Base-by-base conservation (phyloP, 2,113 vertebrate species). In the Myrmecophaga tridactyla region DNA sequence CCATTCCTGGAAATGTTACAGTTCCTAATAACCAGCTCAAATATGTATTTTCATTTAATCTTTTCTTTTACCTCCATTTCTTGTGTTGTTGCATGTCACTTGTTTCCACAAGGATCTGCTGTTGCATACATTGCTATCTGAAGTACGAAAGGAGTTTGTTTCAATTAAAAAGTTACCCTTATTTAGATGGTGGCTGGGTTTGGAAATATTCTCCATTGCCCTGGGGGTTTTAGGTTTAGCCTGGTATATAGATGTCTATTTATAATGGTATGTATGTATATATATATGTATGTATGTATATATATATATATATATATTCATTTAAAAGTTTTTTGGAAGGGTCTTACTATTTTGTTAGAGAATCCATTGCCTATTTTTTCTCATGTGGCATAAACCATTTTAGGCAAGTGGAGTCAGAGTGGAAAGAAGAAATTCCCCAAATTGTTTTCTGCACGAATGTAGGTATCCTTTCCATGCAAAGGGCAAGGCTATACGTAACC, bases 101-200 rank as follows among this genome's bases (percentile, higher is more conserved):
- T 46, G 58, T 96, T 97, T 98, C 86, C 39, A 94, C 15, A 78
- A 96, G 80, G 14, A 94, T 83, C 76, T 96, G 72, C 86, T n/a
- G 2, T 75, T 75, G 62, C 51, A 75, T 75, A 63, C 51, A 75
- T 36, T 67, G 94, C 75, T 53, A 21, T 69, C 31, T 75, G 23
- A 96, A 91, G 46, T 48, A 72, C 83, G 86, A 91, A 56, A 36
- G 77, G 31, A 65, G 21, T 87, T 90, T 92, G 10, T 87, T 97
- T 95, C 95, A 96, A 97, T 95, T 97, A 90, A 96, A 96, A 96
- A 60, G 29, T 82, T 17, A 65, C 4, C 89, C 93, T 94, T 96
- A 13, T 72, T 96, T 87, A 75, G 70, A 69, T 62, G 73, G 34
- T 77, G 95, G 72, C 31, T 82, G 62, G 29, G 31, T 58, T 83